Conservation (phyloP, 2,113 vertebrate genomes). For the Anarhynchus alexandrinus region DNA sequence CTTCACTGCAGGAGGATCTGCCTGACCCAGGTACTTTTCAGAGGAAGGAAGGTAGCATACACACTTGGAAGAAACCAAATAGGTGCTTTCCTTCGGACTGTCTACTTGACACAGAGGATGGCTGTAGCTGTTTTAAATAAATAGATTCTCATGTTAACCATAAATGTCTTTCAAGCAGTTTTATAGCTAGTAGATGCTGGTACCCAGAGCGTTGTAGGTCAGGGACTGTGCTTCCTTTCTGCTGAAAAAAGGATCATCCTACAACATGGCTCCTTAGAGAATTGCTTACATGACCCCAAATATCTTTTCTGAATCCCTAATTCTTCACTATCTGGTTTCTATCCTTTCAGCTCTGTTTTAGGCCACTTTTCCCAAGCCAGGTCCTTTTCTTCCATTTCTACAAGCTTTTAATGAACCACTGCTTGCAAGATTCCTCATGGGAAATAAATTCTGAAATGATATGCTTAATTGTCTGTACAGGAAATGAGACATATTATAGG, state of each 20-base stretch:
- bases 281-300: neutral
- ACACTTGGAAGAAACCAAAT: neutral
- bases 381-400: neutral
- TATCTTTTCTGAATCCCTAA: neutral
- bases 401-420: neutral
- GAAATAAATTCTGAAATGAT: neutral
- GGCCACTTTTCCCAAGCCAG: neutral
- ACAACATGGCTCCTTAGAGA: neutral
- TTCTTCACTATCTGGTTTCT: neutral
- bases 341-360: neutral
- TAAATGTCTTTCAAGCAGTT: neutral
- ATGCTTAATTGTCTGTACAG: neutral
- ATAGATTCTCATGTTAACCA: neutral
- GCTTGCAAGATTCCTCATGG: neutral
- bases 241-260: neutral
- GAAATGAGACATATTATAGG: neutral
- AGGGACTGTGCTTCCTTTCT: neutral
- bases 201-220: neutral
- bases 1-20: neutral
- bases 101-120: neutral
- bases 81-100: neutral
- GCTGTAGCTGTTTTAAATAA: neutral
- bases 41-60: neutral
- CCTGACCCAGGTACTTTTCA: neutral
- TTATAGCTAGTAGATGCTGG: neutral